Base-by-base conservation (phyloP, 2,113 vertebrate genomes). In the Naja naja region DNA sequence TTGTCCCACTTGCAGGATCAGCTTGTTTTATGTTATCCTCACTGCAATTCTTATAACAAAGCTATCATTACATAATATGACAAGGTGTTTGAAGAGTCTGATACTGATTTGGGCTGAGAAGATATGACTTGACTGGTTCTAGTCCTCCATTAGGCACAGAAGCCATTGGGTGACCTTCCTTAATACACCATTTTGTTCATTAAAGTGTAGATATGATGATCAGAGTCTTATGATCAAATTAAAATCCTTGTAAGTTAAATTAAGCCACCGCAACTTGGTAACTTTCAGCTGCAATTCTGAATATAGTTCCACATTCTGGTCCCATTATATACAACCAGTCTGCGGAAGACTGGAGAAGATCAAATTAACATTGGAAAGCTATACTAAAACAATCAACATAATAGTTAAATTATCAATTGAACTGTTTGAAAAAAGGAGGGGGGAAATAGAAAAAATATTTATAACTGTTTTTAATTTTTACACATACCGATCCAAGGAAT, bases 401-500 rank as follows among this genome's bases (percentile, higher is more conserved):
- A 18, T 34, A 56, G 20, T 56, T 56, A 56, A 39, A 74, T 39
- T 34, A 14, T 39, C 69, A 20, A 2, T 39, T 34, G 16, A 74
- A 74, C n/a, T 74, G 55, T 22, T 23, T 58, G 8, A 25, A 58
- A 69, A 69, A n/a, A n/a, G n/a, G n/a, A 34, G 1, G n/a, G n/a
- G n/a, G n/a, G 2, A 20, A 74, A 74, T 74, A 39, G n/a, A 39
- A 74, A n/a, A 74, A 74, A 74, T 74, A 34, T 16, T 74, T 74
- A 74, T 20, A 34, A 74, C 14, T 74, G n/a, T 39, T 81, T 81
- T 81, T 39, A 39, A 39, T 53, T 8, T 12, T 88, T 11, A 0
- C 85, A 94, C 97, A 94, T 97, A 98, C 98, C 98, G 92, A 98
- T 97, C 98, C 98, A 98, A 3, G 97, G 93, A 43, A 92, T 47